Evolutionary conservation across 2,888 invertebrate genomes (phyloP).

Genomic region (Cremastinae sp.): DNA sequence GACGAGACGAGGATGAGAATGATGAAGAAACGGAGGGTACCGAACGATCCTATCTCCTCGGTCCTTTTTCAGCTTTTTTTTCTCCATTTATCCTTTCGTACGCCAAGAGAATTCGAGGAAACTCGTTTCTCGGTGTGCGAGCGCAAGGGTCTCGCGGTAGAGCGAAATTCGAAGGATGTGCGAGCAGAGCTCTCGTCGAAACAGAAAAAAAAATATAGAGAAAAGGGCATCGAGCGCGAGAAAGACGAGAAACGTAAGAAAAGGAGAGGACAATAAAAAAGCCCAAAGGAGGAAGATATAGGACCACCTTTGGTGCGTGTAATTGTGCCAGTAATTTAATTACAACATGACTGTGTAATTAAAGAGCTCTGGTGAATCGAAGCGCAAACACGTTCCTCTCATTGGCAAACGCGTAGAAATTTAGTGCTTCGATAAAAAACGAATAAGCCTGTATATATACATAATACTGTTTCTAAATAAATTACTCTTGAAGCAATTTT

Average conservation of each 20-base stretch:
- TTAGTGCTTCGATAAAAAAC: neutral
- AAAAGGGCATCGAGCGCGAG: slow-evolving; percentile 12
- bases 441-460: slow-evolving; percentile 4
- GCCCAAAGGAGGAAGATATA: slow-evolving; percentile 27
- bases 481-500: neutral
- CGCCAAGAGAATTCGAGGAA: slow-evolving; percentile 55
- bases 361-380: slow-evolving; percentile 53
- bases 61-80: slow-evolving; percentile 33
- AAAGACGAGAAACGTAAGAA: slow-evolving; percentile 5
- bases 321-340: slow-evolving; percentile 60
- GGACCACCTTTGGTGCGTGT: slow-evolving; percentile 60
- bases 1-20: slow-evolving; percentile 9
- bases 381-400: slow-evolving; percentile 21
- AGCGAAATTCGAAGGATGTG: slow-evolving; percentile 33
- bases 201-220: neutral
- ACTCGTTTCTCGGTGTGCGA: slow-evolving; percentile 51
- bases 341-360: slow-evolving; percentile 66
- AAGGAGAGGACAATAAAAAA: slow-evolving; percentile 25
- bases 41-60: slow-evolving; percentile 44
- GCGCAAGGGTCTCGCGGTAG: slow-evolving; percentile 10
- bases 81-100: slow-evolving; percentile 23
- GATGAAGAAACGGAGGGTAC: slow-evolving; percentile 42
- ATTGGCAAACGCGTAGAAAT: slow-evolving; percentile 11
- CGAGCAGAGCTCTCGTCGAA: slow-evolving; percentile 18
- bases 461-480: neutral